Conservation (phyloP, 2,113 vertebrate species). For the Vimba vimba region DNA sequence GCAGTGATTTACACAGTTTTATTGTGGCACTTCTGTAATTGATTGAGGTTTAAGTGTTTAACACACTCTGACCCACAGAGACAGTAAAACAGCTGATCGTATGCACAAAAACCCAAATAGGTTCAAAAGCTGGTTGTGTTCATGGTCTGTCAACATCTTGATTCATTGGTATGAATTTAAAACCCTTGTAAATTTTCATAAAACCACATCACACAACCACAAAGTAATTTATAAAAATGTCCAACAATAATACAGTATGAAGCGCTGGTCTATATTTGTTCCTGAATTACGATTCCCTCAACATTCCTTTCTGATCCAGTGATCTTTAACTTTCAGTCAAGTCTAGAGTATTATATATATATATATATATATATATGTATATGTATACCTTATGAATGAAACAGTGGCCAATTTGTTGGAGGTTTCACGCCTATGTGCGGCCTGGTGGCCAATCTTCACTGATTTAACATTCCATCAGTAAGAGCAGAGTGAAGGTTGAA, state of each 20-base stretch:
- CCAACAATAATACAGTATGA: not conserved
- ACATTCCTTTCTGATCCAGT: not conserved
- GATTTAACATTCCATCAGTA: too few species aligned
- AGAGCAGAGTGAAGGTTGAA: too few species aligned
- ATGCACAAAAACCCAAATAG: constrained; percentile 5
- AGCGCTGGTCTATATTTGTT: too few species aligned
- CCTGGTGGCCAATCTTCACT: too few species aligned
- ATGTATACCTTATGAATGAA: too few species aligned
- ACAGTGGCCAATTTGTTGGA: too few species aligned
- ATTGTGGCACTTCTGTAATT: not conserved
- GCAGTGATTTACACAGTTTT: not conserved
- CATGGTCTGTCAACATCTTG: not conserved
- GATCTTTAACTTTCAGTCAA: not conserved
- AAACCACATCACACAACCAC: constrained; percentile 6
- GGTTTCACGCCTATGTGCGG: too few species aligned
- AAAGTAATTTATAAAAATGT: not conserved
- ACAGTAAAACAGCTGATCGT: not conserved
- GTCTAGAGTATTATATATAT: not conserved
- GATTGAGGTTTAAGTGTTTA: not conserved
- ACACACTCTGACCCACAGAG: constrained; percentile 2
- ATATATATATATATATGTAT: too few species aligned
- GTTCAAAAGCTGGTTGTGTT: not conserved
- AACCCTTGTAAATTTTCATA: not conserved
- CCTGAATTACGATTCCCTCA: too few species aligned
- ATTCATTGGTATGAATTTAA: not conserved